Evolutionary conservation across 2,888 invertebrate species (phyloP).

Genomic region (Cyclophora punctaria): DNA sequence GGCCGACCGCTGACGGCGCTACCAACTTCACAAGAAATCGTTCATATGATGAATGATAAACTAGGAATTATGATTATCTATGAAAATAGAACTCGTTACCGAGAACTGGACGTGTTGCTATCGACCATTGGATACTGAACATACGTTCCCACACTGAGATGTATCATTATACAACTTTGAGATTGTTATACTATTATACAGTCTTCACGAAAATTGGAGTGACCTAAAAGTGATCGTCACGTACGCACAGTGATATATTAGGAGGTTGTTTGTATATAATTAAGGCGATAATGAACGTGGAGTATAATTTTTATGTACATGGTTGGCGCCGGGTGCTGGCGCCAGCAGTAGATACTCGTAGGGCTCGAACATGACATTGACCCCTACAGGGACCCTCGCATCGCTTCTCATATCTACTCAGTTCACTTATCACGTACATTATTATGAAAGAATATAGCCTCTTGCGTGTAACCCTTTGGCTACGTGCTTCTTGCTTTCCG

Average conservation of each 20-base stretch:
- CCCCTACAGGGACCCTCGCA: conserved; percentile 7
- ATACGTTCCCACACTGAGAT: not conserved
- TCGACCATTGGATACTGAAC: not conserved
- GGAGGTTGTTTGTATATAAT: conserved; percentile 28
- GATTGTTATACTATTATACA: not conserved
- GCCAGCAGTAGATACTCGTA: not conserved
- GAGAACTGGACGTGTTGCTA: conserved; percentile 18
- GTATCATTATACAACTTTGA: not conserved
- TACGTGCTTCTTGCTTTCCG: too few relatives aligned
- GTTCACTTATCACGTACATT: too few relatives aligned
- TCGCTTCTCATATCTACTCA: not conserved
- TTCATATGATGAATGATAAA: conserved; percentile 45
- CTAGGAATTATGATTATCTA: conserved; percentile 41
- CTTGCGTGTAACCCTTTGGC: too few relatives aligned
- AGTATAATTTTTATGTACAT: conserved; percentile 16
- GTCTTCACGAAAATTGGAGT: not conserved
- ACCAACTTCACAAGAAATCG: conserved; percentile 52
- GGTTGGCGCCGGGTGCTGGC: conserved; percentile 14
- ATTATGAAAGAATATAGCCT: too few relatives aligned
- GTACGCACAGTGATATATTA: conserved; percentile 26
- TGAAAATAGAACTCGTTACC: conserved; percentile 39
- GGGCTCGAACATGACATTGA: conserved; percentile 38
- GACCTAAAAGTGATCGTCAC: conserved; percentile 11
- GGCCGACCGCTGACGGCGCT: conserved; percentile 43
- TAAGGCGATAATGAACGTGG: conserved; percentile 28